Evolutionary conservation across 2,797 vertebrate species (phyloP), one percentile per base, ranked within the genome.

Genomic region (Pangasius mekongensis): DNA sequence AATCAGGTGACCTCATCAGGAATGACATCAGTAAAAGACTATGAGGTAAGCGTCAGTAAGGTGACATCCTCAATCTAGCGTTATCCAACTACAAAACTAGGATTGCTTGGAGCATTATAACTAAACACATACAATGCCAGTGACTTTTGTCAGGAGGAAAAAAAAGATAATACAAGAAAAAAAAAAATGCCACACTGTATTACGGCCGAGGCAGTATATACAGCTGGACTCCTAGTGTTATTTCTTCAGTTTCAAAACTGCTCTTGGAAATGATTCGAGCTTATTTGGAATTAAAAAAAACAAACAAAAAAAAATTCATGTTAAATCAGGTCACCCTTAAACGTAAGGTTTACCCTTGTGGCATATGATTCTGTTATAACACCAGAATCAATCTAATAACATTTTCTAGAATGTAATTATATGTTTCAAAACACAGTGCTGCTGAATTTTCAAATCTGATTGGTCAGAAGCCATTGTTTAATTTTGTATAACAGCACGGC

Each of bases 1-100:
- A 87, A 84, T 85, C 73, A 87, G 56, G 85, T 88, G 89, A 90
- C 85, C 66, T 87, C 87, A 88, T 49, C 52, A 87, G 39, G 10
- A 47, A 71, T 71, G 81, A 80, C 88, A 62, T 83, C 86, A 82
- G 73, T 39, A 52, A 87, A 85, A 60, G 14, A 5, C 54, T 77
- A 33, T 67, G 62, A 85, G 62, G 62, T 69, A 80, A 22, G 18
- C 80, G 83, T 84, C 14, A 49, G 3, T 22, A 39, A 20, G 64
- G n/a, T 33, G 64, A 52, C 83, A 84, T 66, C 52, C 47, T 88
- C 39, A 69, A 64, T 20, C 66, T 80, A 43, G 16, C 6, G 74
- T 80, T 74, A 74, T 64, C n/a, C n/a, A 86, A 30, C 81, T 84
- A 30, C 82, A 47, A 74, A 77, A 58, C 47, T 27, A 16, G n/a